Percentiles rank a stretch among this genome's conserved stretches.
Conservation (phyloP, 2,888 invertebrate species). For the Anthophora plumipes region DNA sequence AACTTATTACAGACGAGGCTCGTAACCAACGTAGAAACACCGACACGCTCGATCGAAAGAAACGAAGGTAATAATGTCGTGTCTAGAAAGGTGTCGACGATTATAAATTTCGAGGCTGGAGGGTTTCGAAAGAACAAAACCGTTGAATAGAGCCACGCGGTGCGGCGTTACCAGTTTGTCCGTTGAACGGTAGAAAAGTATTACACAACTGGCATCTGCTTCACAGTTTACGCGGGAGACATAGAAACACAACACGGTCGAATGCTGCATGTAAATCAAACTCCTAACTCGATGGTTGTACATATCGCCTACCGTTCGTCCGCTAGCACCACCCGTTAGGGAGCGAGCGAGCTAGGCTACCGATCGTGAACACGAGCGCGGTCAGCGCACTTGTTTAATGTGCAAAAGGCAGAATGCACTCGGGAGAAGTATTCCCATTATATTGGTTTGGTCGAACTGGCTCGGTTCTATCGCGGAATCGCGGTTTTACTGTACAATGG, state of each 20-base stretch:
- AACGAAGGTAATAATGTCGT: no score
- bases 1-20: no score
- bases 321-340: conserved; percentile 27
- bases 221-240: conserved; percentile 54
- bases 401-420: conserved; percentile 69
- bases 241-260: conserved; percentile 61
- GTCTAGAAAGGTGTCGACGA: no score
- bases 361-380: conserved; percentile 59
- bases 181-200: conserved; percentile 1
- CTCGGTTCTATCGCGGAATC: conserved; percentile 66
- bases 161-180: background rate
- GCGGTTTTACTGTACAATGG: conserved; percentile 69
- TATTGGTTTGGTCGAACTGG: conserved; percentile 69
- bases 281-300: conserved; percentile 59
- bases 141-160: no score
- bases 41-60: no score
- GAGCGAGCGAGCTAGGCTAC: conserved; percentile 8
- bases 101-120: no score
- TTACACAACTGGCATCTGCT: background rate
- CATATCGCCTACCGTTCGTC: conserved; percentile 38
- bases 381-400: conserved; percentile 71
- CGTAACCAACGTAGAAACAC: no score
- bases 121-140: no score
- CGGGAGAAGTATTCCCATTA: conserved; percentile 74
- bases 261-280: conserved; percentile 69